Base-by-base conservation (phyloP, 2,113 vertebrate genomes). In the Zapornia atra region DNA sequence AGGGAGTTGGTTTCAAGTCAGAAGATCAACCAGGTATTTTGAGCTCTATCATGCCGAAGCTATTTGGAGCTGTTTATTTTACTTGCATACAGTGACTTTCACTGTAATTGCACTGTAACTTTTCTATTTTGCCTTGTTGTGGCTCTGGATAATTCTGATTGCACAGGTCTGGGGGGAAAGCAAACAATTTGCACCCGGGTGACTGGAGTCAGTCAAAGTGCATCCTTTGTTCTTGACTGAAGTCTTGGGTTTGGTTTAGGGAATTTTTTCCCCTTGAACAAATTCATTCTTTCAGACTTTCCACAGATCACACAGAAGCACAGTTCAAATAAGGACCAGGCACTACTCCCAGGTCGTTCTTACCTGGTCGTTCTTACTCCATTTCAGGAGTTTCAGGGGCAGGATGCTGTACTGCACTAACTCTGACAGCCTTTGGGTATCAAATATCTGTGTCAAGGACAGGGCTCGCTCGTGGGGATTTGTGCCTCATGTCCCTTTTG, bases 1-100 rank as follows among this genome's bases (percentile, higher is more conserved):
- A 82, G 95, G 96, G 97, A 97, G 48, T 87, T 56, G 90, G 96
- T 96, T 96, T 94, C 48, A 46, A 93, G 95, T 97, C 96, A 94
- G 96, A 94, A 82, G 95, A 94, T 94, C 95, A 93, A 75, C 92
- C 93, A 86, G 87, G 96, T 97, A 95, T 96, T 95, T 94, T 88
- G 53, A 79, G 85, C 90, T 85, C 69, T 71, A 76, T 96, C 95
- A 54, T 28, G 85, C 31, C 15, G 54, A 68, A 94, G 93, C 61
- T 78, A 90, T 93, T 91, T 56, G 94, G 53, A 94, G 77, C 81
- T 68, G 65, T 97, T 97, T 90, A 76, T 96, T 95, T 97, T 80
- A 66, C 82, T 96, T 96, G 94, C 80, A 46, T 92, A 95, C 68
- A 71, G 79, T 79, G 69, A n/a, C 90, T 92, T 97, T 94, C 69